Conservation (phyloP, 2,888 invertebrate genomes). For the Hirtodrosophila cameraria region DNA sequence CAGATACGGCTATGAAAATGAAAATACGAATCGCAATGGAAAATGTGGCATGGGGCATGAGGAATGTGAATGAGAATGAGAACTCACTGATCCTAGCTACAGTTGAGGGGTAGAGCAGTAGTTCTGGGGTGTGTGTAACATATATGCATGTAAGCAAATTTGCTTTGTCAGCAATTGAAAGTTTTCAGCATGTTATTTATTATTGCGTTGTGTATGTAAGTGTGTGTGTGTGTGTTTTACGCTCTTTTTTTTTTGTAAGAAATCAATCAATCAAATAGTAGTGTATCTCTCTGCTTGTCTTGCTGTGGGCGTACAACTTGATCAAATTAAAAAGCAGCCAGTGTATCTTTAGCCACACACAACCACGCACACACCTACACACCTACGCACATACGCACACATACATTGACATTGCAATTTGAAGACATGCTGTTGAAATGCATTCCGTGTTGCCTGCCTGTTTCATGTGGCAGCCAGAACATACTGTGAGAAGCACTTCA, state of each 20-base stretch:
- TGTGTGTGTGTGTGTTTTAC: constrained; percentile 6
- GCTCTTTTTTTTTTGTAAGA: constrained; percentile 17
- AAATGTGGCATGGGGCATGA: no score
- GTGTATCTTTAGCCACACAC: constrained; percentile 41
- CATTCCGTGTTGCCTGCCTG: constrained; percentile 71
- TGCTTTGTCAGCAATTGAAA: constrained; percentile 76
- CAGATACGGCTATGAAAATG: constrained; percentile 54
- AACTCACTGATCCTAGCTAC: constrained; percentile 18
- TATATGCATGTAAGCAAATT: constrained; percentile 58
- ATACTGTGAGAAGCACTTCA: constrained; percentile 41
- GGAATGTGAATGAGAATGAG: constrained; percentile 31
- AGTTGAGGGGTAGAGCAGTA: background rate
- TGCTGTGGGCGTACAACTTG: constrained; percentile 46
- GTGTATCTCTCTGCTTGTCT: background rate
- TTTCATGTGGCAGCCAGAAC: constrained; percentile 32
- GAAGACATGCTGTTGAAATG: constrained; percentile 78
- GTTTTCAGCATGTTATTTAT: constrained; percentile 77
- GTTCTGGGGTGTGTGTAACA: background rate
- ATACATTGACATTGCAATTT: constrained; percentile 71
- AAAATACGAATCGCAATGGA: constrained; percentile 27
- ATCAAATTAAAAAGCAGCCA: constrained; percentile 75
- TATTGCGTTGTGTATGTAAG: constrained; percentile 57
- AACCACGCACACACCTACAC: constrained; percentile 7
- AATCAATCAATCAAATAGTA: constrained; percentile 39
- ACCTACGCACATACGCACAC: constrained; percentile 24